Base-by-base conservation (phyloP, 2,888 invertebrate genomes). In the Rotaria sp. region DNA sequence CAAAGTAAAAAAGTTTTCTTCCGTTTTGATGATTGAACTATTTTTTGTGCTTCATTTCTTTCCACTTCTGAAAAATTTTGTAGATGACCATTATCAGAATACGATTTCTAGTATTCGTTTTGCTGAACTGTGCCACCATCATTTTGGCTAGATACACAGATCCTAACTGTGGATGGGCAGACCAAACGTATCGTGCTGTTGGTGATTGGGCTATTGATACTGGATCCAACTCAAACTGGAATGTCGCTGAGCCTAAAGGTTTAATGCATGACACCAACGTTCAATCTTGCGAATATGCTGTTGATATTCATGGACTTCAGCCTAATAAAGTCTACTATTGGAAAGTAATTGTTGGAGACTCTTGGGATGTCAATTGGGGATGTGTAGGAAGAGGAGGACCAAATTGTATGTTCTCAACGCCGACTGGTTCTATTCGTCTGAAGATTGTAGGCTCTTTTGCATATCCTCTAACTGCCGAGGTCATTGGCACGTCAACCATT, bases 201-300 rank as follows among this genome's bases (percentile, higher is more conserved):
- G 86, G 86, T 84, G 86, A 86, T 55, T 86, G 86, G 86, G 75
- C 75, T 45, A 50, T 86, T 50, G 86, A 86, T 35, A 85, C 86
- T 57, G 86, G 86, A 84, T 55, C 85, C 3, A 85, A 35, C 50
- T 45, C 41, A n/a, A 52, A 84, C 13, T 86, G 86, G 86, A 86
- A 86, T 59, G 55, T 48, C 18, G 85, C 85, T 18, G 86, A 86
- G 35, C 85, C 86, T 8, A 84, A 84, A 59, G 86, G 86, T 59
- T 59, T 86, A 1, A 86, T 86, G 86, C 74, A 35, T 55, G 85
- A 80, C 45, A 80, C 80, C 0, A 75, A 86, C 26, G 57, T 48
- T 57, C 85, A 85, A 80, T 85, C 85, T 11, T 86, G 86, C 55
- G 85, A 84, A 26, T 86, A 86, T 75, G 59, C 85, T 35, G 74